phyloP scores from a whole-genome alignment of 2,888 invertebrate genomes.

The Eristalinus sepulchralis region DNA sequence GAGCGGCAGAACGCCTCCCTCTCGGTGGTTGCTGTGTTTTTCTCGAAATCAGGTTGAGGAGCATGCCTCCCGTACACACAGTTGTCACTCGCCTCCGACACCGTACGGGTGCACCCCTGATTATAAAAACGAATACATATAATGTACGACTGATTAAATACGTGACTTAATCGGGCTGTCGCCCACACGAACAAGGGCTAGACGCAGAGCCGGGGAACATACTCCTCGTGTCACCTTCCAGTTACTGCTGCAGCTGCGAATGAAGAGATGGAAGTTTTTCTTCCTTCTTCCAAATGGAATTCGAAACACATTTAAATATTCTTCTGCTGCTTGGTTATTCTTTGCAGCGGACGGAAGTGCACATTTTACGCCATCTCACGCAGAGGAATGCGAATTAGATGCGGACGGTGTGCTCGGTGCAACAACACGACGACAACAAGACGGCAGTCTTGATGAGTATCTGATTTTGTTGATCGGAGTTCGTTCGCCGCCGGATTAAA shows the following conservation, averaged over 20 bases:
- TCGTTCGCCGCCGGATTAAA: not conserved
- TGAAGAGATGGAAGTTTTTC: constrained; percentile 36
- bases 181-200: constrained; percentile 42
- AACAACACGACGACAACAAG: no score
- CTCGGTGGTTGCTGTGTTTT: not conserved
- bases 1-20: constrained; percentile 10
- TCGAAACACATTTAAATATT: constrained; percentile 52
- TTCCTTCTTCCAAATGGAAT: constrained; percentile 19
- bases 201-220: constrained; percentile 47
- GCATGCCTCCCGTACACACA: constrained; percentile 21
- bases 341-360: constrained; percentile 40
- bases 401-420: constrained; percentile 1
- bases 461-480: constrained; percentile 16
- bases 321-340: constrained; percentile 47
- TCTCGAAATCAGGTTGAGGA: constrained; percentile 59
- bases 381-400: constrained; percentile 55
- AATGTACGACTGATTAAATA: constrained; percentile 80
- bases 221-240: constrained; percentile 26
- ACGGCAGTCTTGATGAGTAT: constrained; percentile 4
- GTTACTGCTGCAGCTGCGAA: not conserved
- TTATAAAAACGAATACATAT: constrained; percentile 73
- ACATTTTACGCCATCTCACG: constrained; percentile 49
- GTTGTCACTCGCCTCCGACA: constrained; percentile 54
- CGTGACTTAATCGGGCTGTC: constrained; percentile 78
- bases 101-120: constrained; percentile 64